phyloP scores from a whole-genome alignment of 2,113 vertebrate species.

The Pygoscelis antarcticus region DNA sequence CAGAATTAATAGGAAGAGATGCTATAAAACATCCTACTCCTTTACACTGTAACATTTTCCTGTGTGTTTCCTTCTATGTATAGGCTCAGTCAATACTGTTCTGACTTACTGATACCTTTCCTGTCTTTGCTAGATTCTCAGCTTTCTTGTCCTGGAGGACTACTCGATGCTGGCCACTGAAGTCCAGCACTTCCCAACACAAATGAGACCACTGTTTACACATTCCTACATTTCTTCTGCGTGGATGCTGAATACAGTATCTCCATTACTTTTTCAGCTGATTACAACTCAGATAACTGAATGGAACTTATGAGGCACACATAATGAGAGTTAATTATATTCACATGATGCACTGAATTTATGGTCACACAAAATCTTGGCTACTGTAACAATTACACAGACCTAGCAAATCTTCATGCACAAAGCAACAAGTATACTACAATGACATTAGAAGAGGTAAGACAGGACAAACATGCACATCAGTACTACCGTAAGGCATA shows the following conservation, averaged over 20 bases:
- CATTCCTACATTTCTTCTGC: conserved; percentile 32
- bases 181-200: neutral
- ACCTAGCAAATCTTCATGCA: neutral
- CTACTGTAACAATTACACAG: neutral
- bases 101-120: neutral
- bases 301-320: conserved; percentile 47
- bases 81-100: neutral
- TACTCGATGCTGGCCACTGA: neutral
- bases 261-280: neutral
- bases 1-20: neutral
- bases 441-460: neutral
- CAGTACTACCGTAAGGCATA: neutral
- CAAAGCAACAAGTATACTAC: neutral
- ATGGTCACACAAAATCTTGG: neutral
- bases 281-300: conserved; percentile 27
- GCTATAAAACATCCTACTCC: neutral
- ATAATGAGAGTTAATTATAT: conserved; percentile 59
- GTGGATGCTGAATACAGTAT: neutral
- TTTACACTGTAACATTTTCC: neutral
- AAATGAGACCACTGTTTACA: neutral
- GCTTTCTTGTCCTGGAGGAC: neutral
- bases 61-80: rapidly evolving
- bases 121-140: neutral
- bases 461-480: neutral
- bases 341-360: conserved; percentile 40